phyloP scores from a whole-genome alignment of 1,140 invertebrate genomes.

The Drosophila rufa region DNA sequence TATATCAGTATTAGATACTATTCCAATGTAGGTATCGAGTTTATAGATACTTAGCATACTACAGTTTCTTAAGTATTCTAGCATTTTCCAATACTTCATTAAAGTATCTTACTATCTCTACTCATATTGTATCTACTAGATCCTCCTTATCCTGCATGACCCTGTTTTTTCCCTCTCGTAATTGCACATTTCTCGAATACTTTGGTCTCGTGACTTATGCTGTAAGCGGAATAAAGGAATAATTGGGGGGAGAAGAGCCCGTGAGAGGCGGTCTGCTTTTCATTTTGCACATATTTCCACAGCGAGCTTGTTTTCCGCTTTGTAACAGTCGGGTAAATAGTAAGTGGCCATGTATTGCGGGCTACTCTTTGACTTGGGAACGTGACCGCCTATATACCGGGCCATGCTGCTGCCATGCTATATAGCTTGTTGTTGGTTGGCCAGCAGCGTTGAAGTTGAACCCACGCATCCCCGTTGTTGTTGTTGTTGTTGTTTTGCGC shows the following conservation, averaged over 20 bases:
- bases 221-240: conserved; percentile 15
- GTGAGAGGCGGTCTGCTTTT: conserved; percentile 23
- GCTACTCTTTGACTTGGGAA: conserved; percentile 65
- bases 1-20: not conserved
- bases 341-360: conserved; percentile 52
- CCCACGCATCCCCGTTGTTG: conserved; percentile 62
- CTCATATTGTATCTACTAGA: not conserved
- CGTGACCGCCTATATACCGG: conserved; percentile 69
- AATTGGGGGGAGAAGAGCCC: not conserved
- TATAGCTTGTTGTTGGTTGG: conserved; percentile 60
- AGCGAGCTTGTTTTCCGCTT: conserved; percentile 66
- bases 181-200: conserved; percentile 19
- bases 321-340: conserved; percentile 70
- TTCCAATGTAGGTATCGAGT: too few species aligned
- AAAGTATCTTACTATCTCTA: not conserved
- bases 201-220: conserved; percentile 41
- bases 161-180: conserved; percentile 20
- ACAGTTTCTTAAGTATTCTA: not conserved
- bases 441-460: conserved; percentile 59
- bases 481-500: conserved; percentile 56
- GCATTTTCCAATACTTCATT: too few species aligned
- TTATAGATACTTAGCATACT: not conserved
- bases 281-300: conserved; percentile 69
- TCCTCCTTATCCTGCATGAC: conserved; percentile 9
- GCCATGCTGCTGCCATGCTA: conserved; percentile 11